phyloP scores from a whole-genome alignment of 2,888 invertebrate species.

The Lydus trimaculatus region DNA sequence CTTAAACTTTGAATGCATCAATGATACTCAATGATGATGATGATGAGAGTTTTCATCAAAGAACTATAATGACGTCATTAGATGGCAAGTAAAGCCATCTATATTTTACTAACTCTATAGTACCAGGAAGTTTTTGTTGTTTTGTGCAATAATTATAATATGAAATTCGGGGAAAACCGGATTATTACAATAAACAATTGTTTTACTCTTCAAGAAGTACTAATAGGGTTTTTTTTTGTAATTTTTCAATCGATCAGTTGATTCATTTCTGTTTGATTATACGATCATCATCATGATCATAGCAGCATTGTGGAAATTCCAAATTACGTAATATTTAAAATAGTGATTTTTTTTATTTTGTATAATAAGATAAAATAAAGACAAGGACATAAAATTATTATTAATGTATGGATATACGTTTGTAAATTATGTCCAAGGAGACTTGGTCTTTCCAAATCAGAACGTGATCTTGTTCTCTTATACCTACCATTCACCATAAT shows the following conservation, averaged over 20 bases:
- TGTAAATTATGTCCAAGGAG: conserved; percentile 17
- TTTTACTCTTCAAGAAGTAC: not conserved
- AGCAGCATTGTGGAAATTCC: conserved; percentile 3
- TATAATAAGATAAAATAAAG: conserved; percentile 5
- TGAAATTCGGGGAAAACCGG: not conserved
- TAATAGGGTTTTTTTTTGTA: not conserved
- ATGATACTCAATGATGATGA: not conserved
- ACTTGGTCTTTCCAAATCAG: conserved; percentile 25
- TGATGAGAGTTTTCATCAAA: not conserved
- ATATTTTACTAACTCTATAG: not conserved
- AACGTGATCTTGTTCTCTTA: conserved; percentile 20
- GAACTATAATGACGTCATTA: not conserved
- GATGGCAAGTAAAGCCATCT: not conserved
- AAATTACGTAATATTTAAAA: conserved; percentile 10
- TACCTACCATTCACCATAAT: conserved; percentile 3
- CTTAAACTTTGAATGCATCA: not conserved
- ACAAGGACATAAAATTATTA: conserved; percentile 8
- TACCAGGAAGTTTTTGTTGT: not conserved
- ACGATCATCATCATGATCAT: not conserved
- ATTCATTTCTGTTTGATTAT: not conserved
- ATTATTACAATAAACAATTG: not conserved
- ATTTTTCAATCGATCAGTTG: not conserved
- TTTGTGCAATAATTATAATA: too few species aligned
- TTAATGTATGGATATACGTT: conserved; percentile 13
- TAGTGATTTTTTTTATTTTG: not conserved